Percentiles rank a stretch among this genome's conserved stretches.
Evolutionary conservation across 2,797 vertebrate genomes (phyloP).

Genomic region (Tauraco hartlaubi): DNA sequence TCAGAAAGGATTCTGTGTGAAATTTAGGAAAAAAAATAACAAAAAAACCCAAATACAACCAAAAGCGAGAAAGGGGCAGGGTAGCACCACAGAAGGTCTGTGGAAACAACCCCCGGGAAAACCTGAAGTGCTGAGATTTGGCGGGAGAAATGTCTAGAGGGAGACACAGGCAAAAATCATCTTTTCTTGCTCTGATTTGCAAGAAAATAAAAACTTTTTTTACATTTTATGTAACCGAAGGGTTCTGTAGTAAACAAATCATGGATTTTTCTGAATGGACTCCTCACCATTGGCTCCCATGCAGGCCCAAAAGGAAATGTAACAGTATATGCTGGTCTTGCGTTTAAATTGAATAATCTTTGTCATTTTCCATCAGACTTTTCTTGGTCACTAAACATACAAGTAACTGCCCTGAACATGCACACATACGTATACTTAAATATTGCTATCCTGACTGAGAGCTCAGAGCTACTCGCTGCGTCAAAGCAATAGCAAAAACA

Average conservation of each 20-base stretch:
- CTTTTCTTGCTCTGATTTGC: not conserved
- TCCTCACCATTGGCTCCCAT: not conserved
- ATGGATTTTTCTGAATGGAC: not conserved
- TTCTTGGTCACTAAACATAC: not conserved
- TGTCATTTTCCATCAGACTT: not conserved
- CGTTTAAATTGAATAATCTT: not conserved
- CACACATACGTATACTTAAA: not conserved
- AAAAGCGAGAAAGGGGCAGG: not conserved
- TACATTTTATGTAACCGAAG: not conserved
- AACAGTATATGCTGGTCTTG: not conserved
- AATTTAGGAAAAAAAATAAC: not conserved
- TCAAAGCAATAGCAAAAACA: not conserved
- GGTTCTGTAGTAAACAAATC: not conserved
- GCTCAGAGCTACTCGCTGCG: not conserved
- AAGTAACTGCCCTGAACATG: not conserved
- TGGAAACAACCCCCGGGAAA: not conserved
- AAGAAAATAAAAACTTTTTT: not conserved
- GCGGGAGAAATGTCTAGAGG: not conserved
- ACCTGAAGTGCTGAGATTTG: not conserved
- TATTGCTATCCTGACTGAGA: not conserved
- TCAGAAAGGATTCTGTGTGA: not conserved
- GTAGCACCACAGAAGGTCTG: not conserved
- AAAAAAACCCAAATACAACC: fast-evolving
- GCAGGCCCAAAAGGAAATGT: not conserved
- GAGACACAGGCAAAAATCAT: not conserved